phyloP scores from a whole-genome alignment of 2,797 vertebrate genomes.

The Onychomys torridus region DNA sequence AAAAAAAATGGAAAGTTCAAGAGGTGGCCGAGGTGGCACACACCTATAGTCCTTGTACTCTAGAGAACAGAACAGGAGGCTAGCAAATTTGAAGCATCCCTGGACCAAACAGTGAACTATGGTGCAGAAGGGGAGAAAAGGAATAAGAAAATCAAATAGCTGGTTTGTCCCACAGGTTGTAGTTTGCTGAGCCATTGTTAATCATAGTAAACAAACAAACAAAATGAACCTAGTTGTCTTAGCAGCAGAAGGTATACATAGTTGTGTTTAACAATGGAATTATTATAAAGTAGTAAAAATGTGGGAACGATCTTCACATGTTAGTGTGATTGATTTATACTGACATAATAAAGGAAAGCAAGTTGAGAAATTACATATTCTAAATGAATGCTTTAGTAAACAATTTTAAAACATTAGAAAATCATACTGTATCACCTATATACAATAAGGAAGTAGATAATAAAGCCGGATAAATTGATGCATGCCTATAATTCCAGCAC shows the following conservation, averaged over 20 bases:
- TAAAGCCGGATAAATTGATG: neutral
- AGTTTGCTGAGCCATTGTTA: slow-evolving; percentile 59
- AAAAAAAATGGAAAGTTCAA: neutral
- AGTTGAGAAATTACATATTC: slow-evolving; percentile 35
- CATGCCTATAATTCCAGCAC: neutral
- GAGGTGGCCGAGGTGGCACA: neutral
- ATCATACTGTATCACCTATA: neutral
- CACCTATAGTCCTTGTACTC: neutral
- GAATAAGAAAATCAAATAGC: neutral
- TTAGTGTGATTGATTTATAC: slow-evolving; percentile 45
- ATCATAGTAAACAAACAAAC: slow-evolving; percentile 15
- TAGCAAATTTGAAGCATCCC: neutral
- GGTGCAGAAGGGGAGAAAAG: neutral
- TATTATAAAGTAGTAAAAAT: slow-evolving; percentile 46
- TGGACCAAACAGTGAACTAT: neutral
- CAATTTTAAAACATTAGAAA: slow-evolving; percentile 38
- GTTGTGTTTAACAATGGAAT: slow-evolving; percentile 48
- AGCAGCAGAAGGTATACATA: slow-evolving; percentile 13
- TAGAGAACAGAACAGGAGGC: neutral
- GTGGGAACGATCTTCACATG: neutral
- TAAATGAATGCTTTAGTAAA: slow-evolving; percentile 18
- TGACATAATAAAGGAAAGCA: neutral
- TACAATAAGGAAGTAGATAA: slow-evolving; percentile 31
- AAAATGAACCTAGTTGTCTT: neutral
- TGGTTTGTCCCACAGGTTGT: slow-evolving; percentile 8